Evolutionary conservation across 2,888 invertebrate species (phyloP).

Genomic region (Celastrina argiolus): DNA sequence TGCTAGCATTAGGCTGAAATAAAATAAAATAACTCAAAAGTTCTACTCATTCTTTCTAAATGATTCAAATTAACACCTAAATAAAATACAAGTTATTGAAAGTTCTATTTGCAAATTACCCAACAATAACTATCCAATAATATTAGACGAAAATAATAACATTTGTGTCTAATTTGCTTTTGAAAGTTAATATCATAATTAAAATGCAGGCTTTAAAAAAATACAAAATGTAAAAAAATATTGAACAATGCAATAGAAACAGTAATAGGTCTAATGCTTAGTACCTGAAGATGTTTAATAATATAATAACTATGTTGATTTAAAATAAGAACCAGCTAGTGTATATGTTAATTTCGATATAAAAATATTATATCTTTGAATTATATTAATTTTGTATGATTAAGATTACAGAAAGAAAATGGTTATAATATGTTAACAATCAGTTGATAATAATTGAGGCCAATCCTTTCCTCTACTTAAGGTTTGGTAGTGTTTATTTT

Average conservation of each 20-base stretch:
- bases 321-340: neutral
- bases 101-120: too few species aligned
- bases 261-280: neutral
- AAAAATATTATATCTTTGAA: neutral
- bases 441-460: neutral
- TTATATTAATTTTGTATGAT: neutral
- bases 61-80: too few species aligned
- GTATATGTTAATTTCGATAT: neutral
- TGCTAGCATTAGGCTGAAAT: too few species aligned
- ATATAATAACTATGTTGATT: neutral
- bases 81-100: too few species aligned
- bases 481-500: neutral
- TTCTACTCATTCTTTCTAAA: too few species aligned
- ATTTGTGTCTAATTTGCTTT: too few species aligned
- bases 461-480: neutral
- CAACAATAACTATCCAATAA: too few species aligned
- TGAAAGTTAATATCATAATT: neutral
- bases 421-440: neutral
- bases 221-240: neutral
- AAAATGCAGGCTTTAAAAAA: neutral
- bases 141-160: too few species aligned
- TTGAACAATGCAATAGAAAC: slow-evolving; percentile 3
- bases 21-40: too few species aligned
- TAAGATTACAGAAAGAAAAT: too few species aligned
- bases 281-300: neutral